Base-by-base conservation (phyloP, 2,888 invertebrate species). In the Napeogenes sylphis region DNA sequence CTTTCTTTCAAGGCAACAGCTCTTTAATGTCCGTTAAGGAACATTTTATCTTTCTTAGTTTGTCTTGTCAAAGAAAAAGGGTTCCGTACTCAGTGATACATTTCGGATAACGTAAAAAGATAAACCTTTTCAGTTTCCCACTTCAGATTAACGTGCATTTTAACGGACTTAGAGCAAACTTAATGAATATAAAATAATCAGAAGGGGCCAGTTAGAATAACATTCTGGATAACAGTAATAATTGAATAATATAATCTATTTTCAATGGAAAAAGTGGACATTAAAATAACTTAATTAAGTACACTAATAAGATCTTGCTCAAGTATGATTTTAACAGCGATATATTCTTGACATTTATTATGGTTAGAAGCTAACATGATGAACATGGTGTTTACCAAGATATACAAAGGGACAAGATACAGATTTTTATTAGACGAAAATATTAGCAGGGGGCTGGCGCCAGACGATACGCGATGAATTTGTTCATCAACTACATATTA, bases 1-100 rank as follows among this genome's bases (percentile, higher is more conserved):
- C 80, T 79, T 82, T 79, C 77, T 80, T 81, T 77, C 80, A 81
- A 80, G 80, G 80, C 76, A 79, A 81, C 83, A 79, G 75, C 80
- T 78, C 87, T 86, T 85, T 89, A 89, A 89, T 88, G 87, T 86
- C 80, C 81, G 82, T 82, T 85, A 82, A 84, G 81, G 83, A 84
- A 81, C 84, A 83, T 89, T 90, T 90, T 90, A 88, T 88, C 87
- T 88, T 84, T 86, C 83, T 83, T 84, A 85, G 84, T 87, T 85
- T 85, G 83, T 85, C 82, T 80, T 82, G 70, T 76, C 73, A 72
- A 80, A 82, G 75, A 76, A 83, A 82, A 88, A 85, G 90, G 89
- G 88, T 89, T 87, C 82, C 83, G 85, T 81, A 81, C 76, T 78
- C 76, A 71, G 85, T 83, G 83, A 85, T 87, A 86, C 82, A 83